phyloP scores from a whole-genome alignment of 2,888 invertebrate species.

The Thera obeliscata region DNA sequence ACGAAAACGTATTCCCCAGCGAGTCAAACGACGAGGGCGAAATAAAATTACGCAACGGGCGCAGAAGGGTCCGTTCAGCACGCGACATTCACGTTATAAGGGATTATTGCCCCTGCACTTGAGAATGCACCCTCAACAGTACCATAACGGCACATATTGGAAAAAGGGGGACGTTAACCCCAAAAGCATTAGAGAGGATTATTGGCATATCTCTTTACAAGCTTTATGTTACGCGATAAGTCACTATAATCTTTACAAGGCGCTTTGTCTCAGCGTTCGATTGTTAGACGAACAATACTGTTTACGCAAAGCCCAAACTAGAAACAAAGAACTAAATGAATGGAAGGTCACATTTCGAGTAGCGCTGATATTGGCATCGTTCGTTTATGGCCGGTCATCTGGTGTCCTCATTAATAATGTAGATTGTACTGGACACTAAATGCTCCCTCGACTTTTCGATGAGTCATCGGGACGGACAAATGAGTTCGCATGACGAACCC shows the following conservation, averaged over 20 bases:
- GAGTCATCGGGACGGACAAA: slow-evolving; percentile 71
- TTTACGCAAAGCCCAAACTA: slow-evolving; percentile 27
- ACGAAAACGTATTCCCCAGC: slow-evolving; percentile 56
- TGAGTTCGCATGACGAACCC: slow-evolving; percentile 60
- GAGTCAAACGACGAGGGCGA: slow-evolving; percentile 54
- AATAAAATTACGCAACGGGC: slow-evolving; percentile 72
- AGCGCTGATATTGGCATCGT: slow-evolving; percentile 30
- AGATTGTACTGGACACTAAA: slow-evolving; percentile 44
- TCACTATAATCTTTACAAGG: slow-evolving; percentile 68
- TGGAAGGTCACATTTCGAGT: slow-evolving; percentile 32
- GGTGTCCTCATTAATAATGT: slow-evolving; percentile 58
- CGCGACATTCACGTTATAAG: slow-evolving; percentile 70
- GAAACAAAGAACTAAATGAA: slow-evolving; percentile 32
- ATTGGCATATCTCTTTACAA: slow-evolving; percentile 75
- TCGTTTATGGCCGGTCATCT: slow-evolving; percentile 59
- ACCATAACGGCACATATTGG: slow-evolving; percentile 62
- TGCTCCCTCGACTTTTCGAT: slow-evolving; percentile 62
- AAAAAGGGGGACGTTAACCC: slow-evolving; percentile 66
- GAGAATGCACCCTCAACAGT: slow-evolving; percentile 73
- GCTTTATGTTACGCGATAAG: slow-evolving; percentile 73
- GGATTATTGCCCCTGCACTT: slow-evolving; percentile 76
- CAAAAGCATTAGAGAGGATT: slow-evolving; percentile 70
- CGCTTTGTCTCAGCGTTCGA: slow-evolving; percentile 55
- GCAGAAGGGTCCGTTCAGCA: slow-evolving; percentile 54
- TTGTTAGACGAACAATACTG: slow-evolving; percentile 43